Evolutionary conservation across 2,888 invertebrate species (phyloP).

Genomic region (Leptinotarsa juncta): DNA sequence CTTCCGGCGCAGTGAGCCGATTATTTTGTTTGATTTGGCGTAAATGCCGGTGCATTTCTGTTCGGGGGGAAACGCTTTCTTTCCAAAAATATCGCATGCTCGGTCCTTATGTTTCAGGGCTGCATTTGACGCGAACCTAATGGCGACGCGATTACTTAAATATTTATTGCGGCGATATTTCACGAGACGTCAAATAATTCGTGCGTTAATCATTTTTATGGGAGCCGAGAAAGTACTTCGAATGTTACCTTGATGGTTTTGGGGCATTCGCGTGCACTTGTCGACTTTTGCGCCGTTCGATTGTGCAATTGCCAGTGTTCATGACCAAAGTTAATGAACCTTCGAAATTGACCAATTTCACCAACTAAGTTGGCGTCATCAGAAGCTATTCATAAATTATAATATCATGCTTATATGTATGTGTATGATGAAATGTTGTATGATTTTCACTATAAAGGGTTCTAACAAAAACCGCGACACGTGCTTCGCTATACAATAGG

Average conservation of each 20-base stretch:
- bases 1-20: constrained; percentile 49
- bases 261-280: constrained; percentile 20
- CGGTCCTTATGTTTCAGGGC: constrained; percentile 38
- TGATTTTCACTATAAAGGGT: too few species aligned
- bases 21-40: constrained; percentile 56
- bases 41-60: constrained; percentile 48
- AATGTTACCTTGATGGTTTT: constrained; percentile 28
- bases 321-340: neutral
- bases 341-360: neutral
- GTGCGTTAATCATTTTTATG: constrained; percentile 50
- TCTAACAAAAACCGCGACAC: too few species aligned
- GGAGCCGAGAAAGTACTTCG: constrained; percentile 28
- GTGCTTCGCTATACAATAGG: too few species aligned
- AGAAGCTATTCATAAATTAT: too few species aligned
- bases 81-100: constrained; percentile 42
- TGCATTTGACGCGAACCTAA: constrained; percentile 43
- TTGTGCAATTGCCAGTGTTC: neutral
- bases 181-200: constrained; percentile 46
- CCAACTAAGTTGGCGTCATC: too few species aligned
- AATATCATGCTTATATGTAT: too few species aligned
- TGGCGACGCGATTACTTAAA: constrained; percentile 44
- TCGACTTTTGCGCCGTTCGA: neutral
- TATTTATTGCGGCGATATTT: constrained; percentile 48
- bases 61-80: constrained; percentile 13
- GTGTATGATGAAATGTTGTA: too few species aligned